Base-by-base conservation (phyloP, 35 echinoderm and acorn worm species). In the Hemicentrotus pulcherrimus region DNA sequence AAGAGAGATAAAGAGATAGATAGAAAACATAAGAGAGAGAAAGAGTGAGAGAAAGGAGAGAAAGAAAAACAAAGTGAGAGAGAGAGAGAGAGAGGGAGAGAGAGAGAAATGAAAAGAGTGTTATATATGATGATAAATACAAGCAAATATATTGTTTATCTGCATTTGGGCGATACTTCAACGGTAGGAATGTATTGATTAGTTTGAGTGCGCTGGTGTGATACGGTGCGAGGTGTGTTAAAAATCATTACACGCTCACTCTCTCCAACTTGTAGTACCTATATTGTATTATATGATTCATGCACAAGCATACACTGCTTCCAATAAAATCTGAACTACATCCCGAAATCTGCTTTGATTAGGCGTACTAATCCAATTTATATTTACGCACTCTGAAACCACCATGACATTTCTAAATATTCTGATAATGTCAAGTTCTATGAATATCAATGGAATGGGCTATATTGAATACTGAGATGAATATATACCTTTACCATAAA, bases 161-260 rank as follows among this genome's bases (percentile, higher is more conserved):
- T 28, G 65, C 5, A 78, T 6, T 78, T 78, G 65, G 22, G 65
- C 19, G 65, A 78, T 13, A 55, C 0, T 55, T 52, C 48, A 10
- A 52, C n/a, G 65, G 65, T 22, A 78, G n/a, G 65, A n/a, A 78
- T 78, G 65, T 78, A 78, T 78, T n/a, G 65, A 78, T 78, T 78
- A 28, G n/a, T n/a, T 78, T 78, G 65, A 78, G 65, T 78, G 65
- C 65, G 6, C 4, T 15, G 65, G 65, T 78, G 65, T 78, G 65
- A 78, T 78, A 28, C 19, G 24, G 5, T 78, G 4, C 9, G 65
- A 78, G 65, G 65, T 78, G 65, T 28, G 65, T 78, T 6, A 28
- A 28, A 28, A 78, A 78, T 78, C 65, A 78, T 78, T 78, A 78
- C 52, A 59, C 0, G 9, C 9, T 59, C 0, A 59, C 28, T 78